Evolutionary conservation across 2,113 vertebrate species (phyloP).

Genomic region (Notothenia coriiceps): DNA sequence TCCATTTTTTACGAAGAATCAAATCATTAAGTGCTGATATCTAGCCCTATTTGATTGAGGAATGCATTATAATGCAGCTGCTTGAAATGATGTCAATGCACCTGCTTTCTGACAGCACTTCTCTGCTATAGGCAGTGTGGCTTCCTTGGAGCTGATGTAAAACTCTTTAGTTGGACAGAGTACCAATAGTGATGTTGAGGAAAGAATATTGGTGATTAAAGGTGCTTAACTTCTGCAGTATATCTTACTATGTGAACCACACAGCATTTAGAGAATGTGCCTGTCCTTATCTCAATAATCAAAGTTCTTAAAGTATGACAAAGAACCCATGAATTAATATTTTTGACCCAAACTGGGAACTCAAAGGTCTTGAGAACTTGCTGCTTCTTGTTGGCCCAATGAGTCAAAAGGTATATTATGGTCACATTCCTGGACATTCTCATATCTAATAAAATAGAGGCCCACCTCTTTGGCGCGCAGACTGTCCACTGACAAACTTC

Average conservation of each 20-base stretch:
- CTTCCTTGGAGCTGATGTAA: background rate
- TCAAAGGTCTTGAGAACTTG: slow-evolving; percentile 3
- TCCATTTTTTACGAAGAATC: background rate
- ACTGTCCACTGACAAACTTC: slow-evolving; percentile 73
- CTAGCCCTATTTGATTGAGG: background rate
- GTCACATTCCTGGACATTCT: slow-evolving; percentile 78
- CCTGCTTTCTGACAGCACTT: slow-evolving; percentile 7
- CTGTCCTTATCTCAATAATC: background rate
- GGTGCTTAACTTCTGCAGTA: background rate
- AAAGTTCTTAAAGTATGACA: background rate
- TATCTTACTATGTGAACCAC: background rate
- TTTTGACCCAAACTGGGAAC: slow-evolving; percentile 3
- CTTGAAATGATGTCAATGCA: background rate
- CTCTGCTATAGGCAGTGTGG: background rate
- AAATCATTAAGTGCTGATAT: background rate
- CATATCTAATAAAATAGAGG: slow-evolving; percentile 84
- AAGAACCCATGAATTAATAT: background rate
- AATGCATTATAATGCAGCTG: slow-evolving; percentile 14
- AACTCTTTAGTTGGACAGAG: background rate
- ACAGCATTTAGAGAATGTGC: background rate
- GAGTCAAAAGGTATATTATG: slow-evolving; percentile 60
- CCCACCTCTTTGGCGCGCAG: slow-evolving; percentile 64
- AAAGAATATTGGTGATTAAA: background rate
- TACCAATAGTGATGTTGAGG: background rate
- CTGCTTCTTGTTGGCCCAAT: slow-evolving; percentile 38